Base-by-base conservation (phyloP, 1,140 invertebrate genomes). In the Hypothenemus hampei region DNA sequence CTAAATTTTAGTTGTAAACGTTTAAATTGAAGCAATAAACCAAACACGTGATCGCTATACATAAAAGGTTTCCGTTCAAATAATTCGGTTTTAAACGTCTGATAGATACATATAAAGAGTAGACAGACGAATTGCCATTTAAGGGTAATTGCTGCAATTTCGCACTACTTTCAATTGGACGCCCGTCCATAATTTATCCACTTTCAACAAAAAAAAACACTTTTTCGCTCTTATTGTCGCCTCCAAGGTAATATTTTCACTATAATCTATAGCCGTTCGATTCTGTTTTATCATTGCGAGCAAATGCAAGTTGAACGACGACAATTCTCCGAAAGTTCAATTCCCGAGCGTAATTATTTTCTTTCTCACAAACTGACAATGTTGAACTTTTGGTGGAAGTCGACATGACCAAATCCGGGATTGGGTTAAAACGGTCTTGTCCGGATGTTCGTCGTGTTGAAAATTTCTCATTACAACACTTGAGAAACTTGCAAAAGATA, bases 261-360 rank as follows among this genome's bases (percentile, higher is more conserved):
- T n/a, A n/a, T n/a, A n/a, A n/a, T n/a, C n/a, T n/a, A n/a, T n/a
- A n/a, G n/a, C n/a, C n/a, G n/a, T n/a, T n/a, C n/a, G n/a, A n/a
- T n/a, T n/a, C n/a, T n/a, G n/a, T n/a, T n/a, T n/a, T n/a, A n/a
- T n/a, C n/a, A n/a, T n/a, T n/a, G n/a, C n/a, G n/a, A n/a, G n/a
- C n/a, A n/a, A n/a, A n/a, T n/a, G n/a, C n/a, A n/a, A n/a, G n/a
- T n/a, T n/a, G n/a, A n/a, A n/a, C n/a, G n/a, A n/a, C n/a, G n/a
- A n/a, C n/a, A n/a, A n/a, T n/a, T n/a, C n/a, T n/a, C n/a, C n/a
- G n/a, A n/a, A 44, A 44, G 41, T 54, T 33, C 59, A 61, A 63
- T 63, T 60, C 61, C 61, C 58, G 46, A 18, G 54, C 47, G 61
- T 55, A 60, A 61, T 63, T 63, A 63, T 57, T 59, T 48, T 37